These are phyloP conservation scores for Cantharis lateralis DNA, from an alignment of 2,888 invertebrate genomes.

Conservation along the genomic window DNA sequence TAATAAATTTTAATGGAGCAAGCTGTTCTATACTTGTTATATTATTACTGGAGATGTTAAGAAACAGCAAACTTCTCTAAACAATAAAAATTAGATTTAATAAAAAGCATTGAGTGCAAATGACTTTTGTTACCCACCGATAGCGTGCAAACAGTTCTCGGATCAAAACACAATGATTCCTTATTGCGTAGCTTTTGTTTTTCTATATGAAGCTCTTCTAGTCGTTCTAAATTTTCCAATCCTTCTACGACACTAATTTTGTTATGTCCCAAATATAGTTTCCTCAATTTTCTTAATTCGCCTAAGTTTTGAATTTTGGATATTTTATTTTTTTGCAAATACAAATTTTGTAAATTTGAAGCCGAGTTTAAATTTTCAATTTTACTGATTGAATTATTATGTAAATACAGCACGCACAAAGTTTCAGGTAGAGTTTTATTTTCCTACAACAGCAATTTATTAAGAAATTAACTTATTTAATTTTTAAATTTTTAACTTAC, in stretches of 20 bases:
- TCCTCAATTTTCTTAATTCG: slow-evolving; percentile 68
- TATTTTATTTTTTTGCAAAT: slow-evolving; percentile 82
- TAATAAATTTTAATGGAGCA: slow-evolving; percentile 59
- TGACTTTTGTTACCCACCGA: slow-evolving; percentile 55
- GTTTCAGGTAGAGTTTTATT: slow-evolving; percentile 53
- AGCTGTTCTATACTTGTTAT: slow-evolving; percentile 61
- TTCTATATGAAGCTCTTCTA: slow-evolving; percentile 72
- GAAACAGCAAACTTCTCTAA: slow-evolving; percentile 61
- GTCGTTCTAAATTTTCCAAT: slow-evolving; percentile 61
- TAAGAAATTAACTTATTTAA: slow-evolving; percentile 16
- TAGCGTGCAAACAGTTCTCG: slow-evolving; percentile 62
- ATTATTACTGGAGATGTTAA: slow-evolving; percentile 69
- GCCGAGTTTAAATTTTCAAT: slow-evolving; percentile 62
- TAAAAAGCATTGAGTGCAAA: background rate
- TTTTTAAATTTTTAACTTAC: slow-evolving; percentile 10
- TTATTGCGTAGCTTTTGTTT: slow-evolving; percentile 63
- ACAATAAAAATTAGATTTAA: slow-evolving; percentile 37
- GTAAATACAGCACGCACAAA: slow-evolving; percentile 66
- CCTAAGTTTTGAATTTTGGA: slow-evolving; percentile 73
- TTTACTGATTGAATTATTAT: slow-evolving; percentile 65
- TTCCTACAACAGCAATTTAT: slow-evolving; percentile 41
- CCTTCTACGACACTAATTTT: slow-evolving; percentile 72
- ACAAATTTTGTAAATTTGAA: slow-evolving; percentile 66
- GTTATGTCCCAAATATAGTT: slow-evolving; percentile 77
- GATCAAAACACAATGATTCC: slow-evolving; percentile 70